phyloP scores from a whole-genome alignment of 2,888 invertebrate genomes.

The Dasysyrphus tricinctus region DNA sequence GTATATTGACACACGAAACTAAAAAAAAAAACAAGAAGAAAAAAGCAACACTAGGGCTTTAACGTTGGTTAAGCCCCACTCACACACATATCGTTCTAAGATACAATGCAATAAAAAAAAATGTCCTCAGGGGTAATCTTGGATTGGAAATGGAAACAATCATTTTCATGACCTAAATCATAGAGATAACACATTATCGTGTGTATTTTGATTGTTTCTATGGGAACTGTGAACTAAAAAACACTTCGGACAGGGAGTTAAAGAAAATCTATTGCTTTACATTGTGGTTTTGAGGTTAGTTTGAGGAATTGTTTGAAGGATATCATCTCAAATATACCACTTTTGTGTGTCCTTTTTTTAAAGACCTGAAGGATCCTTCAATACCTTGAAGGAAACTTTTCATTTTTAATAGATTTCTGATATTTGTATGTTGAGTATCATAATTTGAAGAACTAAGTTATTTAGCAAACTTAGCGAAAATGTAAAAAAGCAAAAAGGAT shows the following conservation, averaged over 20 bases:
- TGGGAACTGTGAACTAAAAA: not conserved
- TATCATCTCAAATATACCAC: too few relatives aligned
- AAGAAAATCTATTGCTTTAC: not conserved
- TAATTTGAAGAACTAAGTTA: too few relatives aligned
- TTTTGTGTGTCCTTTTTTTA: too few relatives aligned
- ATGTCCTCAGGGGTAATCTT: slow-evolving; percentile 6
- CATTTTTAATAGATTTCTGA: too few relatives aligned
- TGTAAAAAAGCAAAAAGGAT: too few relatives aligned
- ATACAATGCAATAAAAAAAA: not conserved
- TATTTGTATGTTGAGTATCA: too few relatives aligned
- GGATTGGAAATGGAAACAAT: slow-evolving; percentile 27
- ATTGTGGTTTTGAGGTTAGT: not conserved
- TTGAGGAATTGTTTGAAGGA: not conserved
- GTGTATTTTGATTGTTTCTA: slow-evolving; percentile 2
- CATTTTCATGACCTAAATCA: slow-evolving; percentile 31
- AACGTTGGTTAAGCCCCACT: not conserved
- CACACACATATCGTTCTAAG: not conserved
- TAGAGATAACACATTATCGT: slow-evolving; percentile 15
- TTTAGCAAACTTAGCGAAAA: too few relatives aligned
- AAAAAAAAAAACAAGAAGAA: not conserved
- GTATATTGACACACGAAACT: slow-evolving; percentile 14
- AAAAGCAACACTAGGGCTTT: not conserved
- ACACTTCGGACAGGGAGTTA: not conserved
- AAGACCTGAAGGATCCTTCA: too few relatives aligned
- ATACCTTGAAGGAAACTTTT: too few relatives aligned